These are phyloP conservation scores for Phocoena phocoena DNA, from an alignment of 2,113 vertebrate genomes.

Conservation along the genomic window DNA sequence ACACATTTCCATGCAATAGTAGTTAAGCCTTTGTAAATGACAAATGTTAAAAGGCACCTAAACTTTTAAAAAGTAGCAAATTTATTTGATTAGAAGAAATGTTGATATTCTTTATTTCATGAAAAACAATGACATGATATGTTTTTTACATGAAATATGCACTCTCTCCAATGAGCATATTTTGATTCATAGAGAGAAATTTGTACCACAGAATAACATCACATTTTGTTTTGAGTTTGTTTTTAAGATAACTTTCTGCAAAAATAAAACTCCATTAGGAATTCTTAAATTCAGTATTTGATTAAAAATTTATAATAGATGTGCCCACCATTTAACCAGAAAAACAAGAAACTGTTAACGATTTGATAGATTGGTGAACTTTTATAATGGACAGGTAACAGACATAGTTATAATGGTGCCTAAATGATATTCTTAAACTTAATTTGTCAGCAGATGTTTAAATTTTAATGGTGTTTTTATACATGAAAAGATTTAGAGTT, in stretches of 20 bases:
- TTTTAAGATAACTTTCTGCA: neutral
- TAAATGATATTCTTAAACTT: neutral
- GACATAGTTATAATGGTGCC: neutral
- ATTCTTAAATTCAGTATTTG: neutral
- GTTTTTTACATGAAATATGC: neutral
- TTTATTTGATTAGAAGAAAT: neutral
- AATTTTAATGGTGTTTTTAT: neutral
- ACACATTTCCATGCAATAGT: neutral
- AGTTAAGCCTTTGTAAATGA: neutral
- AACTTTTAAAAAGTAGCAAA: neutral
- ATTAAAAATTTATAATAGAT: neutral
- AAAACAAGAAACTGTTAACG: neutral
- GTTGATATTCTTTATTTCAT: neutral
- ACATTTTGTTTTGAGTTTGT: neutral
- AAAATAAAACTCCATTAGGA: neutral
- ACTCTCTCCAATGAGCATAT: neutral
- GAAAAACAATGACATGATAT: neutral
- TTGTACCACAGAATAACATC: neutral
- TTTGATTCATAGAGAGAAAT: neutral
- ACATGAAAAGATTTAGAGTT: neutral
- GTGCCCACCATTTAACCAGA: neutral
- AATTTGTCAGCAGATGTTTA: neutral
- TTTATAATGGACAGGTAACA: neutral
- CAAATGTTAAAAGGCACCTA: neutral
- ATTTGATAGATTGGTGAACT: neutral